Evolutionary conservation across 2,797 vertebrate genomes (phyloP), one percentile per base, ranked within the genome.

Genomic region (Typhlichthys eigenmanni): DNA sequence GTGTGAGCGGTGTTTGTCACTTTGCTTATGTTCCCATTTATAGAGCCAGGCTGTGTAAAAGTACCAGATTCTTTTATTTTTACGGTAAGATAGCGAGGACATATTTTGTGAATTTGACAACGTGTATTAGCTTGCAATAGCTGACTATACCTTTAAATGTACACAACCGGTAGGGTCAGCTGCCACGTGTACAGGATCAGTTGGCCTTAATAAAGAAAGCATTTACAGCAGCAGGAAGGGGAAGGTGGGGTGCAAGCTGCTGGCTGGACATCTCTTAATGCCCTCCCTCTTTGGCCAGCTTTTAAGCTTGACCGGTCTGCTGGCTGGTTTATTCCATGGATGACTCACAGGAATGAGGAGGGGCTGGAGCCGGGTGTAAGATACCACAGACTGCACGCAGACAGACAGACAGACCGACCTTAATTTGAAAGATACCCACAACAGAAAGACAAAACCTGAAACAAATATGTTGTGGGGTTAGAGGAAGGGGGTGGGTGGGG

Each of bases 341-440:
- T 90, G 89, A 91, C 89, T 87, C 84, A 85, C 89, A 85, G 87
- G 71, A 85, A 86, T 83, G 66, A 74, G 80, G 58, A 65, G 29
- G 54, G 59, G 62, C 57, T 46, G 16, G 6, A 32, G 24, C 24
- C 3, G 29, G 49, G 13, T 62, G 66, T 62, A 72, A 61, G 48
- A 64, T 67, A 78, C 71, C 52, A 64, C 66, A 65, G 60, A 76
- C 70, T 46, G 55, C 58, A 64, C 66, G 60, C 51, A 9, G 64
- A 56, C 53, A 65, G 64, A 56, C 53, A 65, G 56, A 17, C 13
- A 56, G 2, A 43, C 13, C 10, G 43, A 51, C 6, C 46, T 16
- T 3, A 16, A 24, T 5, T 5, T 13, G 47, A 50, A 14, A 13
- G 10, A 49, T 43, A 8, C 43, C 46, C 11, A 47, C 14, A 49